phyloP scores from a whole-genome alignment of 2,797 vertebrate genomes.

The Capromys pilorides region DNA sequence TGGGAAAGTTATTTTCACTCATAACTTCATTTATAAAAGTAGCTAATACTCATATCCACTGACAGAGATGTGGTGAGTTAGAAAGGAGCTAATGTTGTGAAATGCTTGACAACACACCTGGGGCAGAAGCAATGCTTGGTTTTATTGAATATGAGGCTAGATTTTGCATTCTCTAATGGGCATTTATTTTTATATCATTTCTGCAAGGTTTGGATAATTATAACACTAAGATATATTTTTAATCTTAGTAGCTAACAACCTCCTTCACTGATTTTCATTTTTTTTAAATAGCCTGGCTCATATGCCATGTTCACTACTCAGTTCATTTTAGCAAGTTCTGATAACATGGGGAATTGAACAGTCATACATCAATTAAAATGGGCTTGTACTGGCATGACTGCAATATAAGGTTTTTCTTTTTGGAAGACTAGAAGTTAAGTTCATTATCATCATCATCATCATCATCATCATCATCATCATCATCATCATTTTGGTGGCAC shows the following conservation, averaged over 20 bases:
- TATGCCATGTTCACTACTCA: neutral
- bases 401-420: neutral
- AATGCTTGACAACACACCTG: neutral
- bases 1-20: neutral
- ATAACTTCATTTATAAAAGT: neutral
- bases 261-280: slow-evolving; percentile 1
- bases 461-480: too few species aligned
- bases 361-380: neutral
- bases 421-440: neutral
- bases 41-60: neutral
- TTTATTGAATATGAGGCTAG: neutral
- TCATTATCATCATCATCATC: too few species aligned
- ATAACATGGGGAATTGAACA: neutral
- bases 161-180: neutral
- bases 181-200: neutral
- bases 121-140: neutral
- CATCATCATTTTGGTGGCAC: too few species aligned
- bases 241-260: neutral
- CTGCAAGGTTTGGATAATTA: neutral
- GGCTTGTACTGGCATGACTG: neutral
- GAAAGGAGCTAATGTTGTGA: neutral
- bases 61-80: neutral
- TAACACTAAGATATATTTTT: neutral
- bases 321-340: neutral
- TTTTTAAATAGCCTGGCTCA: neutral